Base-by-base conservation (phyloP, 2,888 invertebrate genomes). In the Caradrina clavipalpis region DNA sequence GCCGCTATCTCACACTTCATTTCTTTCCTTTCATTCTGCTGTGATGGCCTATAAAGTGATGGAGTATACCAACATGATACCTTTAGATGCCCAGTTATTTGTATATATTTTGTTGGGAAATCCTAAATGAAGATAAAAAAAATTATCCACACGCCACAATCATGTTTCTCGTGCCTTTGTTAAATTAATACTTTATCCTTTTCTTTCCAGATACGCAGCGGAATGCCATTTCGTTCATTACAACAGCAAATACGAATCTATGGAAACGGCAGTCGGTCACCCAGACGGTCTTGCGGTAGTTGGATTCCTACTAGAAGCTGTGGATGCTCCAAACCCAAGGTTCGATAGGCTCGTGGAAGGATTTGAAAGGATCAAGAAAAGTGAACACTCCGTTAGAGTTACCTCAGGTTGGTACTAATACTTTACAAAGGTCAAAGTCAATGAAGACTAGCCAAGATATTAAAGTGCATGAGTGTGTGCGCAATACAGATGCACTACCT, bases 171-270 rank as follows among this genome's bases (percentile, higher is more conserved):
- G 17, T 45, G 5, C 4, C 17, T 17, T 42, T 42, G 15, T 15
- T 15, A 42, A 42, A 42, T 11, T 42, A 42, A 42, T 2, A 42
- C 15, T 13, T 42, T 21, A 17, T 1, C n/a, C 3, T 0, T 8
- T 8, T 58, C 2, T 49, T 75, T 73, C 5, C 83, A 96, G 98
- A 76, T 98, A 97, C 83, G 97, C 97, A 11, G 97, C 97, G 92
- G 98, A 98, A 92, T 97, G 98, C 56, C 98, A 98, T 87, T 97
- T 98, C 64, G 98, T 98, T 0, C 98, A 98, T 89, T 98, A 97
- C 89, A 97, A 97, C 87, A 96, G 96, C 86, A 97, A 97, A 89
- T 98, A 97, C 83, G 95, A 96, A 71, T 96, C 96, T 21, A 96
- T 97, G 87, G 93, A 96, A 63, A 96, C 96, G 56, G 97, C 98